phyloP scores from a whole-genome alignment of 2,888 invertebrate species.

The Latrodectus elegans region DNA sequence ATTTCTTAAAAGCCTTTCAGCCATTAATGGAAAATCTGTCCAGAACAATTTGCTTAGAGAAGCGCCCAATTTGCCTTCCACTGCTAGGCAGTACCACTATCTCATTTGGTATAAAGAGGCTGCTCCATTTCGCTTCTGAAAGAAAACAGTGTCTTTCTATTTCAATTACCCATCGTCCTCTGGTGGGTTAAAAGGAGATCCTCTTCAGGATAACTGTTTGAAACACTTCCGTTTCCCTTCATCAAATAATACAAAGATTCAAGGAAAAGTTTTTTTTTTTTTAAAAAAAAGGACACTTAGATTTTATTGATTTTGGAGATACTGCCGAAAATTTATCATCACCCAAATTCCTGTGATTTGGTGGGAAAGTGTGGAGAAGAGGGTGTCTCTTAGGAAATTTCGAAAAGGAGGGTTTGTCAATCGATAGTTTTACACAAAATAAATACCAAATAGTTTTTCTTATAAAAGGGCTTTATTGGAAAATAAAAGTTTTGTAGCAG shows the following conservation, averaged over 20 bases:
- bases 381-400: background rate
- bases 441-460: background rate
- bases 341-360: background rate
- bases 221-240: background rate
- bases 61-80: slow-evolving; percentile 9
- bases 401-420: background rate
- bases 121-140: background rate
- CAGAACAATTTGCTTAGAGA: slow-evolving; percentile 27
- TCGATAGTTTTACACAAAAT: background rate
- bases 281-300: background rate
- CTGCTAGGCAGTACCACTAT: background rate
- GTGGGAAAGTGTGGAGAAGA: background rate
- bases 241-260: background rate
- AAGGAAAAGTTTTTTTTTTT: background rate
- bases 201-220: background rate
- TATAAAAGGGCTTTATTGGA: background rate
- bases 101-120: background rate
- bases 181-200: background rate
- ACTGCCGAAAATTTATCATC: background rate
- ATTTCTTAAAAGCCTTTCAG: slow-evolving; percentile 16
- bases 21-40: slow-evolving; percentile 24
- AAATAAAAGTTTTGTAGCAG: background rate
- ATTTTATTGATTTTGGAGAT: background rate
- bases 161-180: slow-evolving; percentile 7
- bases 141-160: slow-evolving; percentile 37